Conservation (phyloP, 2,113 vertebrate species). For the Monarcha castaneiventris region DNA sequence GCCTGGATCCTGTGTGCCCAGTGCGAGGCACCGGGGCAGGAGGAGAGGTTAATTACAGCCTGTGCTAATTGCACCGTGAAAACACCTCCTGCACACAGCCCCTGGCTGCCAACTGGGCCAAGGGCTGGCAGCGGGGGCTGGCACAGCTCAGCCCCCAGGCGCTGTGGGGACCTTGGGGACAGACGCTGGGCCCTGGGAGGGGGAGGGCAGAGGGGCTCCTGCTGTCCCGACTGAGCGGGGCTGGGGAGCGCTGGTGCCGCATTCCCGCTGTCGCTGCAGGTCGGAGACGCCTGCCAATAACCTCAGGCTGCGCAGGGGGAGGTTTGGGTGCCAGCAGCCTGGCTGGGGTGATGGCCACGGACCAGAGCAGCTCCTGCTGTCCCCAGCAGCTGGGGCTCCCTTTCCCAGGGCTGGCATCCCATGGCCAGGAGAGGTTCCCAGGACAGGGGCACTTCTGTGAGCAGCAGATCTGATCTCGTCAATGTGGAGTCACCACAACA, state of each 20-base stretch:
- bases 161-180: background rate
- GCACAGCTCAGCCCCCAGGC: background rate
- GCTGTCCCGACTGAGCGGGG: rapidly evolving
- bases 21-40: background rate
- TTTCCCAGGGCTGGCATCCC: background rate
- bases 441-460: background rate
- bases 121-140: background rate
- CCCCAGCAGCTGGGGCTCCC: background rate
- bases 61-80: background rate
- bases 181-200: background rate
- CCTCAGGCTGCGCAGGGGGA: background rate
- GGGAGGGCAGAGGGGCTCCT: background rate
- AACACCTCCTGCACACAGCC: background rate
- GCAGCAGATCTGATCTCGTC: background rate
- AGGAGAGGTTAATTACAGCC: slow-evolving; percentile 23
- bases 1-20: background rate
- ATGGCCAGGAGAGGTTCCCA: background rate
- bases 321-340: background rate
- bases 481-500: background rate
- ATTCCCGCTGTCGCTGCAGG: rapidly evolving
- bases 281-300: background rate
- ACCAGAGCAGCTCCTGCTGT: background rate
- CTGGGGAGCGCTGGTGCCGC: rapidly evolving
- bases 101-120: background rate
- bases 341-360: background rate